Base-by-base conservation (phyloP, 2,797 vertebrate species). In the Okamejei kenojei region DNA sequence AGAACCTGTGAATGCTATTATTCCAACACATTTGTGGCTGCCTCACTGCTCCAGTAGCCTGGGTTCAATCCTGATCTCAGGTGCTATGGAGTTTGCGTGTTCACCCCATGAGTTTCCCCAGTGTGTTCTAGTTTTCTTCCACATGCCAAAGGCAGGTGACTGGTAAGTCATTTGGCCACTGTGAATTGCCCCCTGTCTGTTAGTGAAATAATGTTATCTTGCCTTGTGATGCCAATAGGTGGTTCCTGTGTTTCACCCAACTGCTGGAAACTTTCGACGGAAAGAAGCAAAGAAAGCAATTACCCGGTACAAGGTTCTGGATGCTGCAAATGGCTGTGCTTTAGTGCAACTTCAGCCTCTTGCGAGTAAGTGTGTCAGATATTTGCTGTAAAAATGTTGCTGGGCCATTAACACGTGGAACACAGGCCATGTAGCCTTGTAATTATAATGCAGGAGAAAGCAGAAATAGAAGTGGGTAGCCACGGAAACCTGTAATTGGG, bases 281-380 rank as follows among this genome's bases (percentile, higher is more conserved):
- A 94, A 94, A 71, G 95, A 96, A 78, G 96, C 96, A 82, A 97
- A 95, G 95, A 95, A 8, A 92, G 96, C 96, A 11, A 23, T 93
- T 68, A 97, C 96, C 0, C 38, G 15, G 17, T 97, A 96, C 93
- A 94, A 5, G 5, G 96, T 97, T 90, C 93, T 97, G 88, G 95
- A 95, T 0, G 8, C 94, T 0, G 23, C 68, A 0, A 93, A 81
- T 0, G 95, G 95, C 93, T 97, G 96, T 11, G 95, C 95, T 6
- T 94, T 97, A 74, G 94, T 97, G 74, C 95, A 97, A 94, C 95
- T 97, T 61, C 96, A 96, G 94, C 97, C 97, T 7, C 93, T 94
- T 94, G 96, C 96, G 0, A 94, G 97, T 97, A 93, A 92, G 94
- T 63, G 1, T 58, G 35, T 23, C 5, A 63, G 78, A 58, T 54